A percentile compares a stretch with the other conserved stretches of the same genome.
These are phyloP conservation scores for Gymnothorax javanicus DNA, from an alignment of 2,797 vertebrate species.

Conservation along the genomic window DNA sequence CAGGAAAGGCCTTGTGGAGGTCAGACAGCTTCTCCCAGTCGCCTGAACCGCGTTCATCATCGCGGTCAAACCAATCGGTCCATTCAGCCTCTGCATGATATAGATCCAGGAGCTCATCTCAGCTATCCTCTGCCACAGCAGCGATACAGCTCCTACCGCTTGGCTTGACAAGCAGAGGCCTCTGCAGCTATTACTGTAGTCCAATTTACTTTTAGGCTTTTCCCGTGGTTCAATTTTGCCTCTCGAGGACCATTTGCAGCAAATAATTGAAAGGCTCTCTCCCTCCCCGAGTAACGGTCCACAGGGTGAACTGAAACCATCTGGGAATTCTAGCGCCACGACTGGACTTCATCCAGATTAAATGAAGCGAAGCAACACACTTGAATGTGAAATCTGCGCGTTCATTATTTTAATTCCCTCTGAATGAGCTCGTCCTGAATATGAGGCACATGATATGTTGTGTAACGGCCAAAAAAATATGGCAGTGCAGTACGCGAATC, in stretches of 20 bases:
- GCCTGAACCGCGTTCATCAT: conserved; percentile 78
- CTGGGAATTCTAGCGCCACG: conserved; percentile 28
- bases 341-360: conserved; percentile 39
- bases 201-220: conserved; percentile 45
- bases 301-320: conserved; percentile 35
- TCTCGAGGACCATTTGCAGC: conserved; percentile 51
- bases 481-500: not conserved
- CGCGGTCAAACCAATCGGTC: conserved; percentile 90
- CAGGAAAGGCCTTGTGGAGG: conserved; percentile 78
- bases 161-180: conserved; percentile 26
- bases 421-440: not conserved
- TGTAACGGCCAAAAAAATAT: not conserved
- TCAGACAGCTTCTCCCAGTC: conserved; percentile 90
- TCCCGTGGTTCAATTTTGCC: conserved; percentile 46
- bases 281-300: conserved; percentile 31
- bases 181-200: conserved; percentile 36
- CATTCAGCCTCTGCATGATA: conserved; percentile 84
- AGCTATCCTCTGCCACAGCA: conserved; percentile 15
- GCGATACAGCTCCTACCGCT: conserved; percentile 19
- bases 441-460: conserved; percentile 25
- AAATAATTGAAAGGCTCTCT: conserved; percentile 50
- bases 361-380: conserved; percentile 29
- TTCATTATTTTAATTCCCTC: not conserved
- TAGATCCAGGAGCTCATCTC: conserved; percentile 37
- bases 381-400: conserved; percentile 13